Conservation (phyloP, 2,888 invertebrate species). For the Embidobia sp. region DNA sequence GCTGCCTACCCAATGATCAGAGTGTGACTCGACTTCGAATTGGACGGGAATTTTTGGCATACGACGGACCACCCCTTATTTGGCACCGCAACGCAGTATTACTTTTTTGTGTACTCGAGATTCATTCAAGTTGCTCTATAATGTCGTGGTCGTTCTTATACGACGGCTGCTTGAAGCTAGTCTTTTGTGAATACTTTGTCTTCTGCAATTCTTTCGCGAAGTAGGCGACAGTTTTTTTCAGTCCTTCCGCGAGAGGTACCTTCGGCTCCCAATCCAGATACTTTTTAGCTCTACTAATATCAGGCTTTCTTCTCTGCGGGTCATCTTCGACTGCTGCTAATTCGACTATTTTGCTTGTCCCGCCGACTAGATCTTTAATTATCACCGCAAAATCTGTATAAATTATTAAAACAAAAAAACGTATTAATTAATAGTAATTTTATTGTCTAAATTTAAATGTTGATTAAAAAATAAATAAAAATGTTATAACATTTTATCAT, state of each 20-base stretch:
- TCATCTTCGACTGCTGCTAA: slow-evolving; percentile 96
- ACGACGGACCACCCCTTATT: slow-evolving; percentile 67
- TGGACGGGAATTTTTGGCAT: slow-evolving; percentile 74
- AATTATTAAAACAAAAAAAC: no score
- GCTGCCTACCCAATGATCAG: slow-evolving; percentile 40
- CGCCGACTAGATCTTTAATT: slow-evolving; percentile 92
- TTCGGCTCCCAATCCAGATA: slow-evolving; percentile 96
- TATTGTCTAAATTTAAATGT: slow-evolving; percentile 70
- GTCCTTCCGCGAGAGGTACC: slow-evolving; percentile 91
- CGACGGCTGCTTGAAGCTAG: slow-evolving; percentile 76
- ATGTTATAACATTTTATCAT: no score
- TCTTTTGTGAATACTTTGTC: slow-evolving; percentile 84
- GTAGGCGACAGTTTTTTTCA: slow-evolving; percentile 95
- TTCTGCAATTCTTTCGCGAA: slow-evolving; percentile 93
- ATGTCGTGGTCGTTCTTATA: slow-evolving; percentile 78
- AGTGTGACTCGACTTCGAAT: slow-evolving; percentile 54
- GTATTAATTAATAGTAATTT: no score
- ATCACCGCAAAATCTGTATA: slow-evolving; percentile 94
- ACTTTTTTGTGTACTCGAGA: slow-evolving; percentile 8
- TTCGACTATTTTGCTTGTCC: slow-evolving; percentile 91
- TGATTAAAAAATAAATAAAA: slow-evolving; percentile 25
- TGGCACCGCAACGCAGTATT: slow-evolving; percentile 45
- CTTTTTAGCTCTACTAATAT: slow-evolving; percentile 93
- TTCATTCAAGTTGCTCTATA: slow-evolving; percentile 73
- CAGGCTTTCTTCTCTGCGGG: slow-evolving; percentile 96